A percentile compares a stretch with the other conserved stretches of the same genome.
Evolutionary conservation across 2,113 vertebrate genomes (phyloP).

Genomic region (Psammodynastes pulverulentus): DNA sequence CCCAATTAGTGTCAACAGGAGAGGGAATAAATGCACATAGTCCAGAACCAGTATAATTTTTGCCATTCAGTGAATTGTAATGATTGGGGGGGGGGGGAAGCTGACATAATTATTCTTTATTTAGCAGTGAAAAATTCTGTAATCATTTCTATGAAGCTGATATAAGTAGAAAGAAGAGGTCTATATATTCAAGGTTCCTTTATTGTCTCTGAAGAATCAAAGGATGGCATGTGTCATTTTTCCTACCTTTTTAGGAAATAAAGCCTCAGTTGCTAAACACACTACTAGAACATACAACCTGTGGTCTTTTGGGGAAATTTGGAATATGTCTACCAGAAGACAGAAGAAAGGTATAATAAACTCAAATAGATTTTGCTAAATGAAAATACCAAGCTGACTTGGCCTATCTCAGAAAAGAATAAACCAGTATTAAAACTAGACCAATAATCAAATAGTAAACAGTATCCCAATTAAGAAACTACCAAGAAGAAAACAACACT

Average conservation of each 20-base stretch:
- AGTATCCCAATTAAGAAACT: not conserved
- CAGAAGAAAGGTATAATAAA: not conserved
- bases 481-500: not conserved
- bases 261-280: not conserved
- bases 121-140: not conserved
- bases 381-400: not conserved
- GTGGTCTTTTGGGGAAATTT: not conserved
- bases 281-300: not conserved
- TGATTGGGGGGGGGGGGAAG: not conserved
- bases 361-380: not conserved
- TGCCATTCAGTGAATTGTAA: not conserved
- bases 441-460: not conserved
- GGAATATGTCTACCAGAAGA: not conserved
- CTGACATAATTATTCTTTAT: not conserved
- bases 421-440: not conserved
- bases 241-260: not conserved
- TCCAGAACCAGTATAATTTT: not conserved
- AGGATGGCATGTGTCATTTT: not conserved
- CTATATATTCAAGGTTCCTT: not conserved
- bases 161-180: not conserved
- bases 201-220: not conserved
- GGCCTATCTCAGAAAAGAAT: not conserved
- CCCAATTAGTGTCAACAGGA: not conserved
- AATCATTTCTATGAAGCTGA: not conserved
- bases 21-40: not conserved